Evolutionary conservation across 2,113 vertebrate species (phyloP).

Genomic region (Sapayoa aenigma): DNA sequence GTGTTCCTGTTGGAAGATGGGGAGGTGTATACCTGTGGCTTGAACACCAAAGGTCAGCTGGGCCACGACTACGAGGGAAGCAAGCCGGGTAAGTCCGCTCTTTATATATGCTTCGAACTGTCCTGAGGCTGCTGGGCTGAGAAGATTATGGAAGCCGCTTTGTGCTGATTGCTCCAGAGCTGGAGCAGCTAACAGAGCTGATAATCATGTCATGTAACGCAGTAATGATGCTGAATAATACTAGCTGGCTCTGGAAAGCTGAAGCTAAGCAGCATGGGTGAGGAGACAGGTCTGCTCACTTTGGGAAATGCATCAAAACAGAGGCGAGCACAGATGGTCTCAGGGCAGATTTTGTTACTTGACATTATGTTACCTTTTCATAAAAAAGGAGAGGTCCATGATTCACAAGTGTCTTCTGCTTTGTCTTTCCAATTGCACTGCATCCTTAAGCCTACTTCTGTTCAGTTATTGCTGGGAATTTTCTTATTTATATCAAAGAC

Average conservation of each 20-base stretch:
- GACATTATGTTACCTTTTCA: background rate
- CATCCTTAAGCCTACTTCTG: background rate
- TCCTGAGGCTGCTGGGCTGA: background rate
- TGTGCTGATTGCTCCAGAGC: background rate
- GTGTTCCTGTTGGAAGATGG: constrained; percentile 91
- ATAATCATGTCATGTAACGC: background rate
- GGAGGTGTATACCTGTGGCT: constrained; percentile 91
- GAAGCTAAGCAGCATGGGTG: background rate
- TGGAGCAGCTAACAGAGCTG: background rate
- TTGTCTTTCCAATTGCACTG: background rate
- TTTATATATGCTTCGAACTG: background rate
- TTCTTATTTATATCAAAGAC: background rate
- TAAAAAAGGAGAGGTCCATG: background rate
- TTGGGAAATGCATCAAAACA: background rate
- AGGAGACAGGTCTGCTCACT: background rate
- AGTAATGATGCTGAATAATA: background rate
- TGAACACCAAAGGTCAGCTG: constrained; percentile 91
- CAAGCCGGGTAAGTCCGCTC: constrained; percentile 81
- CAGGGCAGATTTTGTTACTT: background rate
- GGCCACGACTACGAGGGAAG: constrained; percentile 85
- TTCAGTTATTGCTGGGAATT: background rate
- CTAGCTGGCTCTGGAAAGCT: background rate
- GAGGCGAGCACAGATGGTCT: background rate
- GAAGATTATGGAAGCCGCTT: background rate
- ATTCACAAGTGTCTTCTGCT: background rate